Base-by-base conservation (phyloP, 2,797 vertebrate species). In the Lacerta viridis region DNA sequence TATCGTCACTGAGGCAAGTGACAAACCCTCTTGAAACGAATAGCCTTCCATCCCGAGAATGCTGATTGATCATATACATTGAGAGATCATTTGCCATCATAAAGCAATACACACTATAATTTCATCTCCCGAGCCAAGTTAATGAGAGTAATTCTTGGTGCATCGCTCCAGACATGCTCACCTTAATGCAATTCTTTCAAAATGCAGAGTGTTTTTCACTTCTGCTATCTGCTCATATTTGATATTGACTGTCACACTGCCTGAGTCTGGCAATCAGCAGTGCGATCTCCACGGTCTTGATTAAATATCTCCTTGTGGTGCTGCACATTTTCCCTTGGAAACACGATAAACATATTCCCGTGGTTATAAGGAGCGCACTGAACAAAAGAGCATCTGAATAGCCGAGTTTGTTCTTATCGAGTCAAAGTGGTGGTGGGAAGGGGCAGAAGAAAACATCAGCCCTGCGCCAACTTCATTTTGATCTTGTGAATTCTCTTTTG, bases 291-390 rank as follows among this genome's bases (percentile, higher is more conserved):
- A 81, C 55, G 59, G 10, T 84, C 61, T 87, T 88, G 90, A 93
- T 94, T 93, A 93, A 94, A 93, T 75, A 91, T 23, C 84, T 91
- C 64, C 75, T 90, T 27, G 0, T 50, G 29, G 55, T 82, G 88
- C 90, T 91, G 93, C 64, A 92, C 86, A 93, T 94, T 94, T 50
- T 95, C 59, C 69, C 90, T 83, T 11, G 87, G 10, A 93, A 77
- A 90, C 75, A 87, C 6, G 87, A 94, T 87, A 92, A 93, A 95
- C 91, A 90, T 85, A 94, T 93, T 88, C 55, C 88, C 78, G 33
- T 46, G 90, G 81, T 86, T 93, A 86, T 91, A 93, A 50, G 50
- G 50, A 91, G 20, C 39, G 50, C 41, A 87, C 79, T 78, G 74
- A 66, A 66, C 85, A 90, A 93, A 91, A 88, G 86, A 29, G 3